These are phyloP conservation scores for Anthonomus grandis DNA, from an alignment of 1,140 invertebrate genomes.

Conservation along the genomic window DNA sequence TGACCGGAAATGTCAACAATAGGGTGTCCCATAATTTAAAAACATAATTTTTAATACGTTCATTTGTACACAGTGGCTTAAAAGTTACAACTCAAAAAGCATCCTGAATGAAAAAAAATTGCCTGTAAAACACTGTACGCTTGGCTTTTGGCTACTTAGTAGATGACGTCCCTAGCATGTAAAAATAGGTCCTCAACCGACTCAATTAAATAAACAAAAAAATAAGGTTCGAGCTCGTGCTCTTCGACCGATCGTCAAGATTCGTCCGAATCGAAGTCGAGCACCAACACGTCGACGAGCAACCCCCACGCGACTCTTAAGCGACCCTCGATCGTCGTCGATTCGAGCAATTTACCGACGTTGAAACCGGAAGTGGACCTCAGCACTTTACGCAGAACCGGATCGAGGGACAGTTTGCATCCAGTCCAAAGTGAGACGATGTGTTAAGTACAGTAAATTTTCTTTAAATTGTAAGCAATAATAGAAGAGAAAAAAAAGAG, in stretches of 20 bases:
- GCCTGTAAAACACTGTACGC: no score
- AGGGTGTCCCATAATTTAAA: no score
- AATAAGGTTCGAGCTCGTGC: slow-evolving; percentile 26
- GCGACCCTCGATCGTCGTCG: slow-evolving; percentile 54
- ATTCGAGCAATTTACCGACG: slow-evolving; percentile 54
- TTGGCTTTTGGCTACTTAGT: no score
- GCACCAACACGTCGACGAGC: slow-evolving; percentile 28
- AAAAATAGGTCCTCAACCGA: neutral
- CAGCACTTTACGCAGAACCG: slow-evolving; percentile 48
- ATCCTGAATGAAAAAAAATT: no score
- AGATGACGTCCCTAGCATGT: no score
- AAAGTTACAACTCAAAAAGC: no score
- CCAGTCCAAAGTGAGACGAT: slow-evolving; percentile 55
- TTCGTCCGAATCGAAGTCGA: slow-evolving; percentile 41
- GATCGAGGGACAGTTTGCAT: slow-evolving; percentile 46
- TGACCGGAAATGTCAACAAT: no score
- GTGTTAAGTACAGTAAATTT: no score
- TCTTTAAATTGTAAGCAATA: no score
- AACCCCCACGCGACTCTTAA: slow-evolving; percentile 48
- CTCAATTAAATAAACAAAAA: neutral
- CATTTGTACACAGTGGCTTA: no score
- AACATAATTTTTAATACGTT: no score
- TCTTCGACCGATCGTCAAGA: slow-evolving; percentile 41
- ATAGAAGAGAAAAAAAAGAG: no score
- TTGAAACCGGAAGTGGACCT: slow-evolving; percentile 49